These are phyloP conservation scores for Trissolcus basalis DNA, from an alignment of 1,140 invertebrate genomes.

Conservation along the genomic window DNA sequence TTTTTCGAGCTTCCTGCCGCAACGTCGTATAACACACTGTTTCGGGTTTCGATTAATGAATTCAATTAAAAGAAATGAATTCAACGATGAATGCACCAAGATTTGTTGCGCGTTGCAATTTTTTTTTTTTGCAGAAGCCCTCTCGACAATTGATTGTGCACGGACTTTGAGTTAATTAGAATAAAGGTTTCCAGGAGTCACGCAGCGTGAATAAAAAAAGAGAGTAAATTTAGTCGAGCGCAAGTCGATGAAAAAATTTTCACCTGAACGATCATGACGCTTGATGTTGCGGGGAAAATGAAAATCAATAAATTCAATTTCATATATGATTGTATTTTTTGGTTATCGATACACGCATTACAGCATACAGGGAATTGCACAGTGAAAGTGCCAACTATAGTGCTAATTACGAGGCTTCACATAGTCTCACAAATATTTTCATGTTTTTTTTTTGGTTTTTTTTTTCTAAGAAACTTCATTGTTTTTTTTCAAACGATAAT, in stretches of 20 bases:
- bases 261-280: slow-evolving; percentile 4
- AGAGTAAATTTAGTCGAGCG: neutral
- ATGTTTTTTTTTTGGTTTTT: too few species aligned
- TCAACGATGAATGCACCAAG: too few species aligned
- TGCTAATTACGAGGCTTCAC: slow-evolving; percentile 36
- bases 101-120: too few species aligned
- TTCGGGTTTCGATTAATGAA: slow-evolving; percentile 9
- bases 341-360: slow-evolving; percentile 15
- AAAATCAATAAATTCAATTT: slow-evolving; percentile 27
- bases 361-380: slow-evolving; percentile 19
- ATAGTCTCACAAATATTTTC: slow-evolving; percentile 45
- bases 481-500: too few species aligned
- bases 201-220: neutral
- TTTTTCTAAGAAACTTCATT: too few species aligned
- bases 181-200: slow-evolving; percentile 13
- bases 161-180: slow-evolving; percentile 23
- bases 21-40: too few species aligned
- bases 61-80: too few species aligned
- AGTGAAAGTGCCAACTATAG: slow-evolving; percentile 31
- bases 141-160: neutral
- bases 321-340: slow-evolving; percentile 26
- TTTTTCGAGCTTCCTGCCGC: too few species aligned
- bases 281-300: slow-evolving; percentile 3
- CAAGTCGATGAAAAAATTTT: slow-evolving; percentile 1
- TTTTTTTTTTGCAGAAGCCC: too few species aligned